A percentile compares a stretch with the other conserved stretches of the same genome.
phyloP scores from a whole-genome alignment of 1,140 invertebrate species.

The Pseudomyrmex cubaensis region DNA sequence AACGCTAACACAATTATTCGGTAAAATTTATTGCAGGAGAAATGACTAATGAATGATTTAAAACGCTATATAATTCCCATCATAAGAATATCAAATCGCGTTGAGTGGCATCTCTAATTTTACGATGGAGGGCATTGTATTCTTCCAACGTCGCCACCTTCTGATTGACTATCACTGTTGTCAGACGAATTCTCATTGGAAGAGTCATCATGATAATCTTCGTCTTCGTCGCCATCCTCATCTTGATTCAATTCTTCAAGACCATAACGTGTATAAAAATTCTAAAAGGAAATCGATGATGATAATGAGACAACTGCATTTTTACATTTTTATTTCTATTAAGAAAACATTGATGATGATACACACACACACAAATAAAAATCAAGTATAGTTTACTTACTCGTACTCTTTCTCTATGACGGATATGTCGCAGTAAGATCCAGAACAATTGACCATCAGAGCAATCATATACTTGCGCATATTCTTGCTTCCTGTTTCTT shows the following conservation, averaged over 20 bases:
- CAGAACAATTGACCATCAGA: slow-evolving; percentile 87
- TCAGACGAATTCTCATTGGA: slow-evolving; percentile 56
- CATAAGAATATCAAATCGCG: slow-evolving; percentile 27
- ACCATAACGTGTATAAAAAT: slow-evolving; percentile 26
- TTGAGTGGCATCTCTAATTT: slow-evolving; percentile 32
- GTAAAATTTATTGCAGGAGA: slow-evolving; percentile 34
- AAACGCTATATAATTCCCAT: slow-evolving; percentile 23
- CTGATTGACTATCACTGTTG: slow-evolving; percentile 64
- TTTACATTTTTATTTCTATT: not conserved
- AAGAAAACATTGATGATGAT: no score
- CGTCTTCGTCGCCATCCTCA: slow-evolving; percentile 48
- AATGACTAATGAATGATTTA: slow-evolving; percentile 29
- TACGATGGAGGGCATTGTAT: slow-evolving; percentile 62
- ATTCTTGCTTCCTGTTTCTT: slow-evolving; percentile 83
- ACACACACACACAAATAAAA: not conserved
- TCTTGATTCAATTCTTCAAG: slow-evolving; percentile 43
- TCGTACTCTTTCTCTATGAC: slow-evolving; percentile 77
- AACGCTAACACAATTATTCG: slow-evolving; percentile 38
- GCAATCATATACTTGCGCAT: slow-evolving; percentile 77
- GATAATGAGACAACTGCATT: not conserved
- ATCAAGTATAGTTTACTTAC: slow-evolving; percentile 57
- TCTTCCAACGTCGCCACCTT: slow-evolving; percentile 44
- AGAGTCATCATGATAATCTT: slow-evolving; percentile 51
- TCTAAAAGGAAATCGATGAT: not conserved
- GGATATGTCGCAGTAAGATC: slow-evolving; percentile 86